Evolutionary conservation across 2,888 invertebrate species (phyloP), one percentile per base, ranked within the genome.

Genomic region (Bruchidius siliquastri): DNA sequence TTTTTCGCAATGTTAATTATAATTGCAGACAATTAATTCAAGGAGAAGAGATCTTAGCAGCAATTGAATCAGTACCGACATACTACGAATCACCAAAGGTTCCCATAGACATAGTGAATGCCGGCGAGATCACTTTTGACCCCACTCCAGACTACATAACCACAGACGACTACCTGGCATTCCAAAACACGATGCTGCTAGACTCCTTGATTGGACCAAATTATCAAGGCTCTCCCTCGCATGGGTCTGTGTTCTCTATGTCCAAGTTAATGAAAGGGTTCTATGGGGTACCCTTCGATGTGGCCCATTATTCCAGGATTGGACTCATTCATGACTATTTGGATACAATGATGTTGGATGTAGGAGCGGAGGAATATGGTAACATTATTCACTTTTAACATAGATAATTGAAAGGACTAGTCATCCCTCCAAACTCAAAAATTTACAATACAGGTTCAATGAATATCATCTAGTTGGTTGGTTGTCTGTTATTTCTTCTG

Each of bases 51-150:
- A 89, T 91, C 20, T 85, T 94, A 67, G 85, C 88, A 74, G 85
- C 85, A 77, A 90, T 94, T 67, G 92, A 93, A 85, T 82, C 85
- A n/a, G 87, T 90, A 4, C 87, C 89, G 0, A 91, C 91, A 0
- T 88, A 87, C 82, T 91, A 92, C 82, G 91, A 93, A 83, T 85
- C 89, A 18, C 93, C 93, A 0, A 82, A 76, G 22, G 72, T 75
- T 21, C 78, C 80, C 18, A 81, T 85, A 26, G 77, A 76, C 49
- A 80, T 83, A 67, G 80, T 80, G 0, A 80, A 80, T 72, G 81
- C 82, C 71, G 85, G 85, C 0, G 85, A 86, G 76, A 81, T 82
- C 26, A 74, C 76, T 1, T 77, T 77, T 26, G 76, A 76, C 32
- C 70, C 73, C 10, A 73, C 74, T 22, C 78, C 78, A 32, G 76